A percentile compares a stretch with the other conserved stretches of the same genome.
These are phyloP conservation scores for Drosophila bifasciata DNA, from an alignment of 1,140 invertebrate genomes.

Conservation along the genomic window DNA sequence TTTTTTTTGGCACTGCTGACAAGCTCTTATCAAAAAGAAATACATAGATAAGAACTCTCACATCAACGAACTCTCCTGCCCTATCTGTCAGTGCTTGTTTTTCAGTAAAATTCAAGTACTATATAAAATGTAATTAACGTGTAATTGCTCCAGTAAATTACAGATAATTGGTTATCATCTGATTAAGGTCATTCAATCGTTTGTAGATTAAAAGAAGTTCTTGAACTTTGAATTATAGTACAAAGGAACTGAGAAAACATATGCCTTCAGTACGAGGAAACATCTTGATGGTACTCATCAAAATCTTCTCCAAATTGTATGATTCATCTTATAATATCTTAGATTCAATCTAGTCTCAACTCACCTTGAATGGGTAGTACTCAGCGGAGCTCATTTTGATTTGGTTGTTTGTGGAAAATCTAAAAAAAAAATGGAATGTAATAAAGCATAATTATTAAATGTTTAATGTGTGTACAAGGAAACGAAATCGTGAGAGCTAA, in stretches of 20 bases:
- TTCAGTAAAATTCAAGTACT: constrained; percentile 3
- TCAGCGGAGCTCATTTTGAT: constrained; percentile 82
- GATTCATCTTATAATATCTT: not conserved
- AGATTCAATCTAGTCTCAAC: constrained; percentile 18
- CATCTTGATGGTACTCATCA: too few species aligned
- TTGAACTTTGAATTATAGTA: too few species aligned
- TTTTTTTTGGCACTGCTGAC: not conserved
- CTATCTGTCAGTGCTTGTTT: constrained; percentile 7
- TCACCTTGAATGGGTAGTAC: constrained; percentile 84
- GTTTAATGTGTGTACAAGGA: constrained; percentile 16
- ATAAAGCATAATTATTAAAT: constrained; percentile 45
- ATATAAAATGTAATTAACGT: constrained; percentile 2
- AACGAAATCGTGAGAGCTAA: constrained; percentile 20
- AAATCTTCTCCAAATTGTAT: too few species aligned
- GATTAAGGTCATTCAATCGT: not conserved
- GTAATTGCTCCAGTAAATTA: constrained; percentile 27
- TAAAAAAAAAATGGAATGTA: constrained; percentile 64
- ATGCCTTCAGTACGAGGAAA: too few species aligned
- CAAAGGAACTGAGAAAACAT: too few species aligned
- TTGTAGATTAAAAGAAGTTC: too few species aligned
- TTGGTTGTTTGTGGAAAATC: constrained; percentile 55
- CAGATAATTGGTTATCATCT: constrained; percentile 29
- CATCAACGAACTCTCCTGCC: constrained; percentile 13
- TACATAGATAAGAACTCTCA: not conserved
- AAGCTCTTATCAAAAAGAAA: not conserved